Evolutionary conservation across 2,797 vertebrate species (phyloP), one percentile per base, ranked within the genome.

Genomic region (Characodon lateralis): DNA sequence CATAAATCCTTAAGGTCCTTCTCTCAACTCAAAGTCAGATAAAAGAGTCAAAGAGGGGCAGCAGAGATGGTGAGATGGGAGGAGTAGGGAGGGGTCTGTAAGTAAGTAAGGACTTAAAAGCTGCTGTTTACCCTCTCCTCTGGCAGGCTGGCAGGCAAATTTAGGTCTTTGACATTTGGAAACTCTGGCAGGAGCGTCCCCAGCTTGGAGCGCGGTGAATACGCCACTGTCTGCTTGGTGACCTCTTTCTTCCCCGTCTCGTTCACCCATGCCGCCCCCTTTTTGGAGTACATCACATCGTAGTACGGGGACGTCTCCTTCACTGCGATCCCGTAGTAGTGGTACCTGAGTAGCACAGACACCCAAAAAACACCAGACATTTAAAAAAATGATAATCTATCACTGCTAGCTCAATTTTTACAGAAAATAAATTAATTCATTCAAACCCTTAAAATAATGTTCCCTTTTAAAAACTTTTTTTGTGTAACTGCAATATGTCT

Each of bases 111-210:
- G 93, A 90, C 87, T 94, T 95, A 95, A 95, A 92, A 88, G 92
- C 93, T 90, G 86, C 73, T 88, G 90, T 93, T 97, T 98, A 99
- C 98, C 98, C 99, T 99, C 93, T 99, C 98, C 89, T 98, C 98
- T 94, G 98, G 96, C 95, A 99, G 96, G 93, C 96, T 99, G 94
- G 98, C 93, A 73, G 98, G 98, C 95, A 99, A 97, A 96, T 98
- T 98, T 96, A 99, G 95, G 94, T 99, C 98, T 97, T 99, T 99
- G 97, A 99, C 98, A 96, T 98, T 99, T 96, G 98, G 98, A 95
- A 99, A 99, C 93, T 99, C 98, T 94, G 98, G 98, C 96, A 99
- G 96, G 85, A 99, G 94, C 0, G 98, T 99, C 85, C 98, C 98
- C 77, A 99, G 97, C 89, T 99, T 99, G 97, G 98, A 99, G 89